Evolutionary conservation across 53 echinoderm and acorn worm genomes (phyloP), one percentile per base, ranked within the genome.

Genomic region (Luidia sarsii): DNA sequence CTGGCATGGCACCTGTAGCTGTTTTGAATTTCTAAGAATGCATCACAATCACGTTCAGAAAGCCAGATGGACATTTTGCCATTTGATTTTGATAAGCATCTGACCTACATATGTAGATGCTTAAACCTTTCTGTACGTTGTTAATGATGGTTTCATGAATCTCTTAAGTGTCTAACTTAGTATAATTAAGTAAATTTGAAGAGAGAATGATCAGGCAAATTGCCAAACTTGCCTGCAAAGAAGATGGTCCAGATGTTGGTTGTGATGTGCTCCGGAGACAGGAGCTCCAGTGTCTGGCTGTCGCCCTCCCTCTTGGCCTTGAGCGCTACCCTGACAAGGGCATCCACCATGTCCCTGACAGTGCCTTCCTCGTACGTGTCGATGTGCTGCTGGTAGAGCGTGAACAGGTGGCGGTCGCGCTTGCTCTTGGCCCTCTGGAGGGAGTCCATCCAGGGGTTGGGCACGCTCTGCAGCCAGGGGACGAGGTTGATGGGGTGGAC

Each of bases 241-340:
- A 95, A 95, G 48, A 95, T 95, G 24, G 95, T 95, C 95, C 95
- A 95, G 82, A 95, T 95, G 65, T 95, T 95, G 63, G 89, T 95
- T 65, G 92, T 89, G 82, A 92, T 89, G 55, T 95, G 92, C 22
- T 89, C 75, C 28, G 91, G 91, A 46, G 95, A 87, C 11, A 91
- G 83, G 18, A 91, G 75, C 6, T 80, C 74, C 41, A 95, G 57
- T 14, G 85, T 80, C 43, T 90, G 72, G 6, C 64, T 1, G 23
- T 95, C 95, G 2, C 87, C 95, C 3, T 90, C 68, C 24, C 70
- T 68, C 62, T 90, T 85, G 10, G 95, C 95, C 28, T 95, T 87
- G 10, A 39, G 79, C 7, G 83, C 70, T 11, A 90, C 92, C 67
- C 92, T 82, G 82, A 95, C 85, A 18, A 95, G 85, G 1, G 90